Percentiles rank a stretch among this genome's conserved stretches.
Evolutionary conservation across 2,113 vertebrate species (phyloP).

Genomic region (Conger conger): DNA sequence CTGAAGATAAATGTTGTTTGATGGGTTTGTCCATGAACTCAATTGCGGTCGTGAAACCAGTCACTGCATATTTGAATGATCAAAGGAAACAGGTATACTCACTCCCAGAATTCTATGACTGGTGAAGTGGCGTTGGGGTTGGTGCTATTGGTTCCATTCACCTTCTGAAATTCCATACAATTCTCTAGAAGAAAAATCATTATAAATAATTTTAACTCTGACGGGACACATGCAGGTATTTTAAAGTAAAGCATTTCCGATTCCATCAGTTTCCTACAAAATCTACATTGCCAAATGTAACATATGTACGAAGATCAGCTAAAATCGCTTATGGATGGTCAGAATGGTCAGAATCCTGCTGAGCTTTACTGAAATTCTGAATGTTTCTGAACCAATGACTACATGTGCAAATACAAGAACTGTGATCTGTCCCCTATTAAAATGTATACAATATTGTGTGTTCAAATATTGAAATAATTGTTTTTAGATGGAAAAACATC

Average conservation of each 20-base stretch:
- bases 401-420: too few relatives aligned
- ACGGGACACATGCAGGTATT: background rate
- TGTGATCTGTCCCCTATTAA: too few relatives aligned
- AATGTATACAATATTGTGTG: too few relatives aligned
- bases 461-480: too few relatives aligned
- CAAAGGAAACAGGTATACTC: conserved; percentile 67
- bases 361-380: background rate
- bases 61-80: background rate
- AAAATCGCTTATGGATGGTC: too few relatives aligned
- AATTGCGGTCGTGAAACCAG: background rate
- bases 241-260: background rate
- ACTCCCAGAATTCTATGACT: conserved; percentile 99
- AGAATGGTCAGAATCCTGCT: background rate
- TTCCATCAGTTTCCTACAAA: background rate
- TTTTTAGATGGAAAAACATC: background rate
- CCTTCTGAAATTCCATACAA: conserved; percentile 90
- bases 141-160: conserved; percentile 88
- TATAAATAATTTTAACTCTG: background rate
- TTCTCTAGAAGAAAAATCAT: conserved; percentile 74
- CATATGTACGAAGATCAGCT: background rate
- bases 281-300: too few relatives aligned
- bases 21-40: background rate
- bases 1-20: background rate
- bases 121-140: conserved; percentile 89
- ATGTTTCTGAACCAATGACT: too few relatives aligned